A percentile compares a stretch with the other conserved stretches of the same genome.
Conservation (phyloP, 1,140 invertebrate species). For the Neuroterus valhalla region DNA sequence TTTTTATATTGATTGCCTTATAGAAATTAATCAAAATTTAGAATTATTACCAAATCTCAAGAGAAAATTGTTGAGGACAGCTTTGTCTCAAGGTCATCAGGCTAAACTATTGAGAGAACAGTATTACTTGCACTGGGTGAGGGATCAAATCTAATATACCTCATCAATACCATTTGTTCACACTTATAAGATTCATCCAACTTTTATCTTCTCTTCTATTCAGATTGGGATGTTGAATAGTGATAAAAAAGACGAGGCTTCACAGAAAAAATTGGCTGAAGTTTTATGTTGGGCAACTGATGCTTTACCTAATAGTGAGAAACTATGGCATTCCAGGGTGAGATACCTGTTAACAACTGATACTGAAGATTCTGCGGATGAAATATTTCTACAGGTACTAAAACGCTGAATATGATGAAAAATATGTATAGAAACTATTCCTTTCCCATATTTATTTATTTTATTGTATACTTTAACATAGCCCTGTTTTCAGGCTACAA, state of each 20-base stretch:
- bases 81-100: constrained; percentile 70
- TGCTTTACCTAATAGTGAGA: constrained; percentile 67
- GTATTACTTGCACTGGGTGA: constrained; percentile 75
- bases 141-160: constrained; percentile 21
- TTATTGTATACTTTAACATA: constrained; percentile 29
- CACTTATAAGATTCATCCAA: constrained; percentile 3
- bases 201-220: constrained; percentile 36
- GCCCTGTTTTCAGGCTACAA: constrained; percentile 65
- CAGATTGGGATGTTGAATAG: constrained; percentile 67
- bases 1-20: constrained; percentile 73
- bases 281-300: constrained; percentile 72
- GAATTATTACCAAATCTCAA: constrained; percentile 70
- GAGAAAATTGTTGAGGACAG: constrained; percentile 72
- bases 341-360: constrained; percentile 65
- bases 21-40: constrained; percentile 72
- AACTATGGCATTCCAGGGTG: constrained; percentile 73
- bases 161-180: constrained; percentile 30
- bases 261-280: constrained; percentile 63
- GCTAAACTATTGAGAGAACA: constrained; percentile 72
- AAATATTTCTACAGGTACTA: constrained; percentile 64
- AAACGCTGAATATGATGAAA: background rate
- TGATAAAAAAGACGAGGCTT: constrained; percentile 57
- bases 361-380: constrained; percentile 60
- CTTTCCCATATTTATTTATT: constrained; percentile 20
- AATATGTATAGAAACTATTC: background rate